Base-by-base conservation (phyloP, 2,888 invertebrate genomes). In the Lithophane socia region DNA sequence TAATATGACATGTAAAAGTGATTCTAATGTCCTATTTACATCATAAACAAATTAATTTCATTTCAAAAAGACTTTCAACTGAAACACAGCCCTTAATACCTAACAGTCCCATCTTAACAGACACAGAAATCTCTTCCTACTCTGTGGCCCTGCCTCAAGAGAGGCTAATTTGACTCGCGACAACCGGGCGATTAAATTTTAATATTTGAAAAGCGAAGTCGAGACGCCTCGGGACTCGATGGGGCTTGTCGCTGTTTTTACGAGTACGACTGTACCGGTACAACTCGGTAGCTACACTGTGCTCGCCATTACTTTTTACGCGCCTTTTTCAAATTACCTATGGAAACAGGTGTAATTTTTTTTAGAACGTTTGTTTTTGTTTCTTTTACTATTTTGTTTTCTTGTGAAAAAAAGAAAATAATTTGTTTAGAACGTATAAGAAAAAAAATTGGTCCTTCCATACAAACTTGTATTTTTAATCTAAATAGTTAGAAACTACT, bases 101-200 rank as follows among this genome's bases (percentile, higher is more conserved):
- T 71, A 85, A 52, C 52, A 18, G 37, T 2, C 81, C 49, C 1
- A 54, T 75, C 44, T 24, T 0, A 18, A 29, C 49, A 77, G 58
- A 76, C 52, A 72, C 18, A 13, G 1, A 29, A 29, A 66, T 60
- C 9, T 63, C 21, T 42, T 75, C 13, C 65, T 58, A 90, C 42
- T 95, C 95, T 93, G 56, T 92, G 92, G 3, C 84, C 83, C 90
- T 95, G 93, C 94, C 96, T 95, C 94, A 93, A 92, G 95, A 94
- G 95, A 91, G 94, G 91, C 96, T 97, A 97, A 97, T 97, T 96
- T 93, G 96, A 95, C 95, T 95, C 94, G 97, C 97, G 97, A 97
- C 97, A 97, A 96, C 95, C 94, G 92, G 92, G 93, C 96, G 97
- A 97, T 97, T 97, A 97, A 97, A 97, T 97, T 97, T 97, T 97